These are phyloP conservation scores for Wasmannia auropunctata DNA, from an alignment of 1,140 invertebrate species.

Conservation along the genomic window DNA sequence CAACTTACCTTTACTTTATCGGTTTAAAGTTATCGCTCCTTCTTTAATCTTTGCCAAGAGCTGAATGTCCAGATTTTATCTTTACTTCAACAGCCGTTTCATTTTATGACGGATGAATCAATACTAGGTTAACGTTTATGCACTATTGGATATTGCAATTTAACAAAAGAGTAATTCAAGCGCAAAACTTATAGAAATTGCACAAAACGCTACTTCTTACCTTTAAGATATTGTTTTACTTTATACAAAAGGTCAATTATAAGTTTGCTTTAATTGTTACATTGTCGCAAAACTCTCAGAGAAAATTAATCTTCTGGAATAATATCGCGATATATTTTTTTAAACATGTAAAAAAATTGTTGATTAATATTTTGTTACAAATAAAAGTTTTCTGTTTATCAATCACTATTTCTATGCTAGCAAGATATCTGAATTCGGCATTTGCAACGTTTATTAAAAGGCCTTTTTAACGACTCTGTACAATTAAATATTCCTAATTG, in stretches of 20 bases:
- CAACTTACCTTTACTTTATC: neutral
- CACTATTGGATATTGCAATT: neutral
- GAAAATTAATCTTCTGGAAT: conserved; percentile 2
- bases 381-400: neutral
- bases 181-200: neutral
- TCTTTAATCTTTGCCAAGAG: conserved; percentile 6
- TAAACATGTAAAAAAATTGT: too few relatives aligned
- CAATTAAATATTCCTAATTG: neutral
- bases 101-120: conserved; percentile 3
- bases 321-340: neutral
- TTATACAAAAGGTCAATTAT: neutral
- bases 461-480: neutral
- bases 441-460: neutral
- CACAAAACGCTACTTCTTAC: neutral
- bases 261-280: neutral
- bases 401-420: neutral
- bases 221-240: neutral
- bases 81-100: neutral
- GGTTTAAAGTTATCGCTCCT: neutral
- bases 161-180: neutral
- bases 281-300: neutral
- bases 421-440: neutral
- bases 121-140: neutral
- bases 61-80: neutral
- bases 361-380: neutral